Evolutionary conservation across 2,888 invertebrate genomes (phyloP), one percentile per base, ranked within the genome.

Genomic region (Pelosia muscerda): DNA sequence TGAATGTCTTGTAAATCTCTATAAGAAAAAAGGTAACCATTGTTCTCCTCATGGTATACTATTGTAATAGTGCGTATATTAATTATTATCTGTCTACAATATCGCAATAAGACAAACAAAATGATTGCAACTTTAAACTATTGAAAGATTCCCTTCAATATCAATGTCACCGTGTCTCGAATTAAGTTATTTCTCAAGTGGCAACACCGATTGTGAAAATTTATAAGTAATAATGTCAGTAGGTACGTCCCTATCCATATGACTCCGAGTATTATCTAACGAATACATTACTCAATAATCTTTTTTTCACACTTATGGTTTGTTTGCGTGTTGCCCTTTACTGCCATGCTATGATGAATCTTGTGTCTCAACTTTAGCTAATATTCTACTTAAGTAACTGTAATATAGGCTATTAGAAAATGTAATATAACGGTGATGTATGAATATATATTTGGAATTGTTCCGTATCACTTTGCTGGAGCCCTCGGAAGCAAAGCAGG

Each of bases 241-340:
- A 61, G 23, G 22, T 23, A 23, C 25, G 13, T 25, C n/a, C n/a
- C n/a, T 42, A 49, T 23, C 49, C 25, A 38, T 26, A 22, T 49
- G 26, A 23, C 31, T 53, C 10, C 15, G 22, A 11, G 6, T 54
- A 53, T 62, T 62, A 62, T 62, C 54, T 62, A 62, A 62, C 34
- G 11, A 54, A 63, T 69, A 68, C 62, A 23, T 42, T 64, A 10
- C 26, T 28, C 15, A 68, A 49, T 59, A 4, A 4, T 54, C 15
- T 22, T 15, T 10, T 34, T n/a, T 25, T 60, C 23, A 19, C 49
- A 10, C 22, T 68, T 59, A 60, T 49, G 25, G 31, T 25, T 22
- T n/a, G 31, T 31, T 67, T 42, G 67, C 67, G 63, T 63, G 67
- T 58, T 63, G 67, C 63, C 67, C 62, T 63, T 62, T 67, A 34